phyloP scores from a whole-genome alignment of 1,140 invertebrate genomes.

The Rhagoletis zephyria region DNA sequence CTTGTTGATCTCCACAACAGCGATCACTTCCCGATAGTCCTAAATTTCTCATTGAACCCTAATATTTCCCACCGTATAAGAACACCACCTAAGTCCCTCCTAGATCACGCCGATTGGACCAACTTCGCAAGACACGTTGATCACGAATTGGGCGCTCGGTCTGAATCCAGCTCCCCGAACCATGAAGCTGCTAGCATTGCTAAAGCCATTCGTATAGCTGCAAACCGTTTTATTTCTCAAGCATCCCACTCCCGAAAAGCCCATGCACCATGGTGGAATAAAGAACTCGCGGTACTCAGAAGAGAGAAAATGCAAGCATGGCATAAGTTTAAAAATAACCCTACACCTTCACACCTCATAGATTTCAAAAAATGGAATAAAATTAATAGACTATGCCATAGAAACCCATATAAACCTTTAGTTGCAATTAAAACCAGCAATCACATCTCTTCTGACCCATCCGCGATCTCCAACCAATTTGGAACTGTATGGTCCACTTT shows the following conservation, averaged over 20 bases:
- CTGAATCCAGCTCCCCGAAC: not conserved
- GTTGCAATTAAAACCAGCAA: not conserved
- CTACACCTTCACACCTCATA: not conserved
- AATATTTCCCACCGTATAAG: too few relatives aligned
- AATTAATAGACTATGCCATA: not conserved
- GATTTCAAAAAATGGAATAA: slow-evolving; percentile 38
- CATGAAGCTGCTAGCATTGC: not conserved
- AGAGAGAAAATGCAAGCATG: too few relatives aligned
- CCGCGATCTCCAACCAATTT: not conserved
- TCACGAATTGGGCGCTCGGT: not conserved
- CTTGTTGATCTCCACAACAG: slow-evolving; percentile 8
- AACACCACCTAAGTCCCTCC: not conserved
- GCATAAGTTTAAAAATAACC: too few relatives aligned
- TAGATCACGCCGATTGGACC: not conserved
- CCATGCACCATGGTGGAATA: too few relatives aligned
- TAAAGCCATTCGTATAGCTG: not conserved
- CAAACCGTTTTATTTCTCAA: too few relatives aligned
- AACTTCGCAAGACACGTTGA: not conserved
- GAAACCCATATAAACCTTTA: not conserved
- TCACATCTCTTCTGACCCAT: not conserved
- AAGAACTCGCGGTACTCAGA: too few relatives aligned
- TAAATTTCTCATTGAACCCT: not conserved
- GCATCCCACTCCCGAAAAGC: too few relatives aligned
- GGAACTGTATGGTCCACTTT: not conserved
- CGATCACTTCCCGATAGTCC: slow-evolving; percentile 10